Conservation (phyloP, 2,113 vertebrate species). For the Tyto alba region DNA sequence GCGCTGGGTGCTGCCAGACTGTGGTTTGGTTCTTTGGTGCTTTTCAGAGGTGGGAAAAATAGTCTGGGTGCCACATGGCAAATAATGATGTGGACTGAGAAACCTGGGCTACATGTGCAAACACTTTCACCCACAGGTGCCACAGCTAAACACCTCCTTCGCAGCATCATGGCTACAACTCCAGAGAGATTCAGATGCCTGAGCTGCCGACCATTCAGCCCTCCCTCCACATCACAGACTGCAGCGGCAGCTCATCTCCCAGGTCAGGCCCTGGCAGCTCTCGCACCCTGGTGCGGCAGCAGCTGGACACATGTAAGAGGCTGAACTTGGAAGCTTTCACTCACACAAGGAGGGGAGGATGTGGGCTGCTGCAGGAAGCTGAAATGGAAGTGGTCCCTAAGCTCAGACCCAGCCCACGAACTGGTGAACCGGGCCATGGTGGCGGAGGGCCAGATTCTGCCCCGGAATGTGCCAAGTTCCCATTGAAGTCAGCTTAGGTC, state of each 20-base stretch:
- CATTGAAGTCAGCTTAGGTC: neutral
- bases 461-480: rapidly evolving
- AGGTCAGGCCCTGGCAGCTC: neutral
- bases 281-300: neutral
- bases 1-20: neutral
- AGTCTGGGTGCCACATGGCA: neutral
- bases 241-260: neutral
- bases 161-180: neutral
- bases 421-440: neutral
- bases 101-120: neutral
- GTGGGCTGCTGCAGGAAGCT: neutral
- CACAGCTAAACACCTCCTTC: neutral
- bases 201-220: neutral
- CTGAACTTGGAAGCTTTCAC: neutral
- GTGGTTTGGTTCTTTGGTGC: neutral
- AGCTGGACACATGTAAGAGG: neutral
- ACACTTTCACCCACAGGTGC: neutral
- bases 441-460: neutral
- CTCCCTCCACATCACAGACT: neutral
- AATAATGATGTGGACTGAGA: neutral
- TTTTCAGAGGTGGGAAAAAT: neutral
- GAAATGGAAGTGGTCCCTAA: neutral
- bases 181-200: neutral
- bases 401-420: neutral
- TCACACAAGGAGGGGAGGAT: neutral